These are phyloP conservation scores for Chiroxiphia lanceolata DNA, from an alignment of 2,797 vertebrate genomes.

Conservation along the genomic window DNA sequence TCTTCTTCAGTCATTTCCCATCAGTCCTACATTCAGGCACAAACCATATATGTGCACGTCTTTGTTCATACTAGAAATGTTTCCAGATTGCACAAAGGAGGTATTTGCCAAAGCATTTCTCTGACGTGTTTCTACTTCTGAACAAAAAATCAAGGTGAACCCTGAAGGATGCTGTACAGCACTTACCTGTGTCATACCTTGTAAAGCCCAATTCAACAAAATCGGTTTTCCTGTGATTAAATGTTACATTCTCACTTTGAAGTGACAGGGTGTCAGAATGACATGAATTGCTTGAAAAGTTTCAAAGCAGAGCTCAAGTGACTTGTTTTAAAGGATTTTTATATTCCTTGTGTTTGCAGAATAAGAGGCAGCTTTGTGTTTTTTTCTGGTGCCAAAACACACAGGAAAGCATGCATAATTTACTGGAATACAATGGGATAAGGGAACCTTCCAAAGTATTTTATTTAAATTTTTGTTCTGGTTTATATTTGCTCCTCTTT, in stretches of 20 bases:
- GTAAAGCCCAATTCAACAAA: background rate
- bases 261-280: background rate
- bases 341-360: background rate
- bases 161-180: background rate
- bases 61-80: background rate
- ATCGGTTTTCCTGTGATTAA: background rate
- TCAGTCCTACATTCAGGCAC: background rate
- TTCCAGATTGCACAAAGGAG: background rate
- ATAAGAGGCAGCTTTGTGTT: background rate
- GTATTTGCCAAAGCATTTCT: background rate
- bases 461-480: conserved; percentile 37
- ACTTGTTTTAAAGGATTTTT: background rate
- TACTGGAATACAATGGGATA: background rate
- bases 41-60: background rate
- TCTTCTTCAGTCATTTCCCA: background rate
- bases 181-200: background rate
- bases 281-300: background rate
- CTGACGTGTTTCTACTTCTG: background rate
- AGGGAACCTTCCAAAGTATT: conserved; percentile 10
- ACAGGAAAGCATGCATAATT: background rate
- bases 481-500: conserved; percentile 27
- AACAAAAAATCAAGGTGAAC: background rate
- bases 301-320: background rate
- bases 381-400: conserved; percentile 16
- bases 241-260: background rate